Conservation (phyloP, 1,140 invertebrate species). For the Parapsyche elsis region DNA sequence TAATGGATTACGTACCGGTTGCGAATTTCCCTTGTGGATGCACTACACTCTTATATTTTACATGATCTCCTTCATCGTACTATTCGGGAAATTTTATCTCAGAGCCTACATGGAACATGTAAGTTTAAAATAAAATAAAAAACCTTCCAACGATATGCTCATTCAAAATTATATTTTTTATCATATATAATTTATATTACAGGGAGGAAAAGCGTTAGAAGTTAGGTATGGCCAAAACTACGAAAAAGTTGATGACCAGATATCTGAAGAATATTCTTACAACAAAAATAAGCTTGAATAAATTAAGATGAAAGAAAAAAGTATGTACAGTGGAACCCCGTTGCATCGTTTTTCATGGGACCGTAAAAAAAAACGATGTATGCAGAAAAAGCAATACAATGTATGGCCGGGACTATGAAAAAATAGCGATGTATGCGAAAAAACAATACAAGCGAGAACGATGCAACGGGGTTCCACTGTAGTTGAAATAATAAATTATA, state of each 20-base stretch:
- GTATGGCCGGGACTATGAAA: too few relatives aligned
- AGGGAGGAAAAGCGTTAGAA: slow-evolving; percentile 68
- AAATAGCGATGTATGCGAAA: too few relatives aligned
- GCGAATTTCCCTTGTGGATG: slow-evolving; percentile 94
- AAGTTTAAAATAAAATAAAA: slow-evolving; percentile 55
- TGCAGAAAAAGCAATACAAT: too few relatives aligned
- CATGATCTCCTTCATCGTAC: slow-evolving; percentile 89
- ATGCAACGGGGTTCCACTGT: too few relatives aligned
- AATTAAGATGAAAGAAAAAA: too few relatives aligned
- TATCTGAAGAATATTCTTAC: slow-evolving; percentile 57
- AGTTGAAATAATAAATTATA: neutral
- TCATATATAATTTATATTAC: slow-evolving; percentile 57
- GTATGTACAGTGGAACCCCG: too few relatives aligned
- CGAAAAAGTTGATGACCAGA: slow-evolving; percentile 58
- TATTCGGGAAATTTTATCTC: slow-evolving; percentile 93
- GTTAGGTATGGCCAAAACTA: slow-evolving; percentile 66
- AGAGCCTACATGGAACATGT: slow-evolving; percentile 84
- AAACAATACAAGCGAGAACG: too few relatives aligned
- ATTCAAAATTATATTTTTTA: slow-evolving; percentile 33
- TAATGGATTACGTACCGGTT: slow-evolving; percentile 84
- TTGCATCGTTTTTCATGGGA: too few relatives aligned
- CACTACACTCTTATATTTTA: slow-evolving; percentile 91
- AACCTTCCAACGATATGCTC: neutral
- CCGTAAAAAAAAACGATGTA: too few relatives aligned
- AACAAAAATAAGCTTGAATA: slow-evolving; percentile 50